These are phyloP conservation scores for Chanos chanos DNA, from an alignment of 2,797 vertebrate species.

Conservation along the genomic window DNA sequence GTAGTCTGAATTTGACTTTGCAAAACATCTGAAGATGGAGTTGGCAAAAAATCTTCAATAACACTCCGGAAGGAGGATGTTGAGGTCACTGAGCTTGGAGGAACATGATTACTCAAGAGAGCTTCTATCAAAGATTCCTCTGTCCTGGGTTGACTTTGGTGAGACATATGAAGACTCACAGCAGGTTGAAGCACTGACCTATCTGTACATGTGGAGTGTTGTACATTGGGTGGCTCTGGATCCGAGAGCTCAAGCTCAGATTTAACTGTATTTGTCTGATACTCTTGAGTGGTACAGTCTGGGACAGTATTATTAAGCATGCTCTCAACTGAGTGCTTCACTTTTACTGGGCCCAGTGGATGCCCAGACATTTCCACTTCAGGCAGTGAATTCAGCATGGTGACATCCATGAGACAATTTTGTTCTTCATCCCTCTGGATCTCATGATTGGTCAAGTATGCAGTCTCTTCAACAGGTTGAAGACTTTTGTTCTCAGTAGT, in stretches of 20 bases:
- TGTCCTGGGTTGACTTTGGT: constrained; percentile 26
- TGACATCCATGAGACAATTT: constrained; percentile 4
- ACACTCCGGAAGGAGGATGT: constrained; percentile 51
- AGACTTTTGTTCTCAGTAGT: constrained; percentile 51
- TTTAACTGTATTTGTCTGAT: constrained; percentile 37
- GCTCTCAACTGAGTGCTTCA: constrained; percentile 48
- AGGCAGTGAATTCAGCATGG: constrained; percentile 11
- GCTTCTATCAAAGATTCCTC: constrained; percentile 25
- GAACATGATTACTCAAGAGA: constrained; percentile 41
- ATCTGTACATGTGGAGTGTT: constrained; percentile 36
- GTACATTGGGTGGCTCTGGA: constrained; percentile 3
- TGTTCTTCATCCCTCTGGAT: constrained; percentile 35
- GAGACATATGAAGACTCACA: constrained; percentile 33
- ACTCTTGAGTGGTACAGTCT: constrained; percentile 20
- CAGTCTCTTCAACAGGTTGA: constrained; percentile 28
- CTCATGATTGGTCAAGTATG: constrained; percentile 36
- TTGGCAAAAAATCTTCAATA: constrained; percentile 41
- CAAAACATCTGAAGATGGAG: constrained; percentile 38
- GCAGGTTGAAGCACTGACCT: constrained; percentile 49
- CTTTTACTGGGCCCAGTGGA: constrained; percentile 12
- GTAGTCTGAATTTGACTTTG: constrained; percentile 34
- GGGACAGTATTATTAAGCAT: constrained; percentile 49
- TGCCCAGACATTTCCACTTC: constrained; percentile 19
- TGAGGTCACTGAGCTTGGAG: constrained; percentile 42
- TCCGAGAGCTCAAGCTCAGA: constrained; percentile 43